phyloP scores from a whole-genome alignment of 2,113 vertebrate species.

The Burhinus oedicnemus region DNA sequence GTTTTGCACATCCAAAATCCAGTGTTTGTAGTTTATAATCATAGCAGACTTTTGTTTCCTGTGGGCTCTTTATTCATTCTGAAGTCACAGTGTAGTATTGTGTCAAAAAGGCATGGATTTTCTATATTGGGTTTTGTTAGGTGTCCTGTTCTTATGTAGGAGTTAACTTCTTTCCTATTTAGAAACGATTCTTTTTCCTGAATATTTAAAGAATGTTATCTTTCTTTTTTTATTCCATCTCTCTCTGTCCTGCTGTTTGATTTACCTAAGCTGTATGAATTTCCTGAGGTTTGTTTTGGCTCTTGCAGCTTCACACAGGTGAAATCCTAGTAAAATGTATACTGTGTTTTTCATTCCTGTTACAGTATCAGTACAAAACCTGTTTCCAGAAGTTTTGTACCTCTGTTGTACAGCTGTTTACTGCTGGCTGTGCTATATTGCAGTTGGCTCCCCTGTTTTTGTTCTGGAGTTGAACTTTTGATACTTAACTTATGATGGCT shows the following conservation, averaged over 20 bases:
- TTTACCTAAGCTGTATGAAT: not conserved
- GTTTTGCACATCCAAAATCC: not conserved
- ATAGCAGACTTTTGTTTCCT: not conserved
- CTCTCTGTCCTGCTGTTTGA: not conserved
- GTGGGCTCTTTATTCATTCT: not conserved
- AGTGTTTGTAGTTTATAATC: not conserved
- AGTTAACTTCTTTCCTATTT: not conserved
- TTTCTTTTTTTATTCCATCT: not conserved
- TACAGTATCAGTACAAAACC: not conserved
- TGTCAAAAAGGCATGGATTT: not conserved
- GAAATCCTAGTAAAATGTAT: not conserved
- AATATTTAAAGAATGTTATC: not conserved
- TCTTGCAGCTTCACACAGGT: not conserved
- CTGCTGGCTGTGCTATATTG: not conserved
- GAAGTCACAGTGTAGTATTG: not conserved
- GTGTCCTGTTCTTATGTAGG: not conserved
- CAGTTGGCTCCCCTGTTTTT: not conserved
- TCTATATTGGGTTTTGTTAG: not conserved
- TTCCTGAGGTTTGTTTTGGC: not conserved
- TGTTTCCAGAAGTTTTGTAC: not conserved
- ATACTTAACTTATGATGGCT: not conserved
- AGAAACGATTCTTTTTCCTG: not conserved
- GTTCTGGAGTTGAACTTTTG: not conserved
- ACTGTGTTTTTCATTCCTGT: not conserved
- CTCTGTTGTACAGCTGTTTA: not conserved